Evolutionary conservation across 30 jellyfish, hydroid and myxozoan species (phyloP).

Genomic region (Morbakka virulenta): DNA sequence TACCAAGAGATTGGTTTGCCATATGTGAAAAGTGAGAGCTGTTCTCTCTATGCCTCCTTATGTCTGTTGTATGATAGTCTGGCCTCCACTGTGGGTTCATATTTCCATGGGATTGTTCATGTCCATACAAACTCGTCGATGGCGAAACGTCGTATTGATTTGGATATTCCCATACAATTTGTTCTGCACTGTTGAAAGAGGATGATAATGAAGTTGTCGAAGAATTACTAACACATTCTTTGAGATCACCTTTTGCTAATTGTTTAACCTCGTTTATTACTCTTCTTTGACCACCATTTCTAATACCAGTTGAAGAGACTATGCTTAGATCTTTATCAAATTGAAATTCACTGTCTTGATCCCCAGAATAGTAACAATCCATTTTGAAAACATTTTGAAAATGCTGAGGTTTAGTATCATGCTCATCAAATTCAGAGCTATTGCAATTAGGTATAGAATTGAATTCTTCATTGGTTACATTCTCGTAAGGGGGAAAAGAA

Average conservation of each 20-base stretch:
- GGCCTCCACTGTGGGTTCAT: slow-evolving; percentile 37
- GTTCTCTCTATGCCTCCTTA: slow-evolving; percentile 7
- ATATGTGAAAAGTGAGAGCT: slow-evolving; percentile 3
- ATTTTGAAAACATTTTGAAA: background rate
- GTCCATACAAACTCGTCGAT: slow-evolving; percentile 64
- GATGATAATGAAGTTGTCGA: slow-evolving; percentile 33
- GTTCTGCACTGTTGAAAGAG: slow-evolving; percentile 51
- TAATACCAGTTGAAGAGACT: slow-evolving; percentile 30
- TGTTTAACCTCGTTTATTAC: slow-evolving; percentile 31
- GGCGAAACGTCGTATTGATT: slow-evolving; percentile 70
- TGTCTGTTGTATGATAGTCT: slow-evolving; percentile 5
- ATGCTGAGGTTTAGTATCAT: background rate
- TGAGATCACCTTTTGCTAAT: slow-evolving; percentile 25
- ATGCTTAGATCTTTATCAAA: slow-evolving; percentile 47
- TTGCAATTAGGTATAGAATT: background rate
- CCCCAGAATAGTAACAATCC: background rate
- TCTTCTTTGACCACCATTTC: slow-evolving; percentile 41
- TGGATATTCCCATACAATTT: slow-evolving; percentile 69
- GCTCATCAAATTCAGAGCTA: background rate
- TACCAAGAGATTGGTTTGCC: background rate
- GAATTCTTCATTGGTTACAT: background rate
- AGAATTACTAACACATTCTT: background rate
- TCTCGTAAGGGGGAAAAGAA: background rate
- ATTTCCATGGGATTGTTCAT: slow-evolving; percentile 31
- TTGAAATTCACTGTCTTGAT: slow-evolving; percentile 27